phyloP scores from a whole-genome alignment of 2,888 invertebrate genomes.

The Cepaea hortensis region DNA sequence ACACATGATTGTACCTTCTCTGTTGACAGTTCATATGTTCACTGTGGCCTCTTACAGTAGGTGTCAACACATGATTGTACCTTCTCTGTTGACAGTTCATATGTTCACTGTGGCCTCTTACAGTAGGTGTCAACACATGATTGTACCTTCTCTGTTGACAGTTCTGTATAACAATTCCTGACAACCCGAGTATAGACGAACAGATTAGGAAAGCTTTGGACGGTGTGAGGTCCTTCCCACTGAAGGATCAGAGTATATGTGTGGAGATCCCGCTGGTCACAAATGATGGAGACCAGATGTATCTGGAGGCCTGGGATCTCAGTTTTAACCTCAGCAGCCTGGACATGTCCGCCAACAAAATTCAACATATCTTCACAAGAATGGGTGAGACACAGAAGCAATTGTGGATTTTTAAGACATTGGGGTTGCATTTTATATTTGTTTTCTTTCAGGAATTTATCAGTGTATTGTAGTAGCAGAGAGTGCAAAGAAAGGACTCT shows the following conservation, averaged over 20 bases:
- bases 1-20: too few relatives aligned
- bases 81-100: constrained; percentile 33
- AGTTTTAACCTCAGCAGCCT: constrained; percentile 46
- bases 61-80: not conserved
- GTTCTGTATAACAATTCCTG: constrained; percentile 41
- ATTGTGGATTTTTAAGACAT: not conserved
- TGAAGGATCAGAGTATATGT: constrained; percentile 42
- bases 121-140: not conserved
- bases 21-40: too few relatives aligned
- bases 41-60: not conserved
- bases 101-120: not conserved
- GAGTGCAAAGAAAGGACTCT: too few relatives aligned
- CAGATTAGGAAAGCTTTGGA: constrained; percentile 38
- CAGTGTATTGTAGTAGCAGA: too few relatives aligned
- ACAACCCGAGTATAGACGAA: constrained; percentile 40
- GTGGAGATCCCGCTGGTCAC: constrained; percentile 44
- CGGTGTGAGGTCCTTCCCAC: constrained; percentile 39
- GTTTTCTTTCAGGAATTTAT: not conserved
- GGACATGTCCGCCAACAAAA: constrained; percentile 41
- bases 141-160: not conserved
- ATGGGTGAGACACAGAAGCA: constrained; percentile 35
- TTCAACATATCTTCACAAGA: constrained; percentile 47
- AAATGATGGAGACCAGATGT: constrained; percentile 49
- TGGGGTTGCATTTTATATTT: not conserved
- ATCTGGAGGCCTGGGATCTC: constrained; percentile 44